Base-by-base conservation (phyloP, 2,888 invertebrate species). In the Drosophila planitibia region DNA sequence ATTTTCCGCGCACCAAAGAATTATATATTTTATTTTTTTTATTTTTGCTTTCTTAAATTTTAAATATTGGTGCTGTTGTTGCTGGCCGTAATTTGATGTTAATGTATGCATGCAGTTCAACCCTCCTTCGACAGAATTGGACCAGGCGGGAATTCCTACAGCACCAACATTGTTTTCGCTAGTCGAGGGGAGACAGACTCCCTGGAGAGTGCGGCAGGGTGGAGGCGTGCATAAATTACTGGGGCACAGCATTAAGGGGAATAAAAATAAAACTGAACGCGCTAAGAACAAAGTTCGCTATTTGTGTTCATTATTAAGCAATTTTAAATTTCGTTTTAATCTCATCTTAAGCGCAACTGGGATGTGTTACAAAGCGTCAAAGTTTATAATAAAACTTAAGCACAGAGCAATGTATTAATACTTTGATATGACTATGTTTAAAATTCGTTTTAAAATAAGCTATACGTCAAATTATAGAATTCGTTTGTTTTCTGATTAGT, bases 41-140 rank as follows among this genome's bases (percentile, higher is more conserved):
- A 65, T 61, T 69, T 33, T 30, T 35, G n/a, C 16, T 22, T 22
- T 32, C 19, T 30, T 28, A 5, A 30, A 30, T 78, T 79, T 70
- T 61, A 66, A 73, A 76, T 52, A 64, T 57, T 47, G 9, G 4
- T 25, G 16, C 16, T 47, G 25, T 47, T 47, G 67, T 71, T 78
- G 66, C 49, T 75, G 70, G 35, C 30, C 66, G 76, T 86, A 83
- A 85, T 85, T 84, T 84, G 55, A 89, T 87, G 85, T 76, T 84
- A 89, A 85, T 84, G 39, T 89, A 85, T 85, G 87, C 85, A 86
- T 79, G 82, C 78, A 73, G 78, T 33, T 41, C 47, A 41, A 32
- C 57, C 41, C 69, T 39, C 28, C 69, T 30, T 33, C 25, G 39
- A 47, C 30, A n/a, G 35, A 47, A 52, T 33, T 14, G 65, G 58